Evolutionary conservation across 1,140 invertebrate species (phyloP), one percentile per base, ranked within the genome.

Genomic region (Panonychus citri): DNA sequence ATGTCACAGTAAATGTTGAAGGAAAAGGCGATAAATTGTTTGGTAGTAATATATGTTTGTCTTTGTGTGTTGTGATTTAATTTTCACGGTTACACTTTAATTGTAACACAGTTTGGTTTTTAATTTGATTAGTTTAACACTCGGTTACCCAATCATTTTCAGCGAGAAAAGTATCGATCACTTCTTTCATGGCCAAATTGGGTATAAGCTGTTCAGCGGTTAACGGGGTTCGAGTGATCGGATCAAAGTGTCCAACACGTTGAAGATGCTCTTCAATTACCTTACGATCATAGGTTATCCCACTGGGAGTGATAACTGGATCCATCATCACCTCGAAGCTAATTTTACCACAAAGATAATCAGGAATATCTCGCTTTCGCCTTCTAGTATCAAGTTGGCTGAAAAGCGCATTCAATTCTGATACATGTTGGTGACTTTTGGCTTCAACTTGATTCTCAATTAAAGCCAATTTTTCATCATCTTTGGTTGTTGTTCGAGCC

Each of bases 111-210:
- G n/a, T n/a, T n/a, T n/a, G n/a, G n/a, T n/a, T n/a, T n/a, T n/a
- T n/a, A n/a, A n/a, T n/a, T n/a, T n/a, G n/a, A n/a, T n/a, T n/a
- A n/a, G n/a, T n/a, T n/a, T n/a, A 60, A 43, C 57, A 60, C 54
- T 60, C 59, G 48, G 49, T 57, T 28, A 88, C 88, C 93, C 91
- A 97, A 67, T 96, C 90, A 70, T 96, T 97, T 63, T 94, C 88
- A 61, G 85, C 78, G 19, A 98, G 69, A 73, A 94, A 98, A 24
- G 79, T 77, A 42, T 98, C 91, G 3, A 99, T 85, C 0, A 98
- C 94, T 75, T 99, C 89, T 71, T 98, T 97, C 86, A 99, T 93
- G 5, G 90, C 86, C 65, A 96, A 81, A 75, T 99, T 99, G 15
- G 93, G 93, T 63, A 96, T 95, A 17, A 99, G 72, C 67, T 96